phyloP scores from a whole-genome alignment of 2,113 vertebrate species.

The Phrynosoma platyrhinos region DNA sequence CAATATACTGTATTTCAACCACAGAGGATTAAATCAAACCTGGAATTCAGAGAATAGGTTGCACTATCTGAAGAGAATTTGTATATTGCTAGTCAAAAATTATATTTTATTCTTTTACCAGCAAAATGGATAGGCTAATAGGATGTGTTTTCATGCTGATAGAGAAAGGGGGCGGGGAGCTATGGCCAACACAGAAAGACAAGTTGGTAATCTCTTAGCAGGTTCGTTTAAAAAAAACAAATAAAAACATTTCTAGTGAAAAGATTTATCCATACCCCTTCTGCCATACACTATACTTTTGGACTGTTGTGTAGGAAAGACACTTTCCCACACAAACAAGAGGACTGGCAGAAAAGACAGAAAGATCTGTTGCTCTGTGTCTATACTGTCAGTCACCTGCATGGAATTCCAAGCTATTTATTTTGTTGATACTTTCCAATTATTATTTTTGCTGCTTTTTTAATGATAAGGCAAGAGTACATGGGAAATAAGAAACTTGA shows the following conservation, averaged over 20 bases:
- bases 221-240: too few relatives aligned
- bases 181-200: not conserved
- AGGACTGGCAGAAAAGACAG: too few relatives aligned
- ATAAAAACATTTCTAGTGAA: too few relatives aligned
- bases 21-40: not conserved
- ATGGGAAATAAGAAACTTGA: not conserved
- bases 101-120: not conserved
- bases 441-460: not conserved
- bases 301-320: too few relatives aligned
- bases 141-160: not conserved
- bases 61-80: too few relatives aligned
- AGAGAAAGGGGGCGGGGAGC: not conserved
- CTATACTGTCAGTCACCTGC: not conserved
- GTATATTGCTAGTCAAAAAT: not conserved
- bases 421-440: too few relatives aligned
- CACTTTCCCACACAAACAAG: too few relatives aligned
- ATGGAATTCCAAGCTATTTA: not conserved
- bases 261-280: too few relatives aligned
- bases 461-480: not conserved
- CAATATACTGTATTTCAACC: not conserved
- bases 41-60: not conserved
- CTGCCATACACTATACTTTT: too few relatives aligned
- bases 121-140: not conserved
- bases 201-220: not conserved
- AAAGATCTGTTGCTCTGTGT: not conserved